Evolutionary conservation across 2,888 invertebrate genomes (phyloP), one percentile per base, ranked within the genome.

Genomic region (Julus scanicus): DNA sequence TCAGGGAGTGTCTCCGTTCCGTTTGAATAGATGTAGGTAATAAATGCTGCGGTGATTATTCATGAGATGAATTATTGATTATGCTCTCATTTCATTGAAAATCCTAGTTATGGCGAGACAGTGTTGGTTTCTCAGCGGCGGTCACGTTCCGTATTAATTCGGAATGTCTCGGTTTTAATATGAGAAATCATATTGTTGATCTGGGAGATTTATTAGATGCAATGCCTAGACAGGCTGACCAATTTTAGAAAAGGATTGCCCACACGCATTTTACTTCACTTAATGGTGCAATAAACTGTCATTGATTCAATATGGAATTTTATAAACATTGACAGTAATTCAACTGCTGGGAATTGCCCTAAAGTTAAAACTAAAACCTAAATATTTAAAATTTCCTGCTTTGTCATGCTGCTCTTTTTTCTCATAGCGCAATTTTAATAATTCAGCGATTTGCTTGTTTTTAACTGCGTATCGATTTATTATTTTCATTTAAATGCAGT

Each of bases 401-500:
- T 71, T 29, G 20, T 9, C 29, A 29, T 29, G 71, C 29, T 71
- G 20, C 9, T 9, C 29, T n/a, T 1, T 57, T 57, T 6, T 71
- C 63, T 3, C 29, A 20, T 9, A n/a, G 8, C 20, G 29, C 71
- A 71, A 29, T 29, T 71, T 71, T 20, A 71, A 71, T 71, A 20
- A 71, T 71, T 29, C 71, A 11, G 20, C 71, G 71, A 29, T 71
- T 71, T 71, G 29, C 20, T 71, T 71, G 71, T 71, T 71, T 44
- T 71, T 71, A 29, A 20, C 71, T 71, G 0, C 29, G 20, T 71
- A 71, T 71, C 71, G 71, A 71, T 71, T 71, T 71, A 71, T 71
- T 71, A 71, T 29, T 71, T 71, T 29, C 71, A n/a, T 71, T 71
- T 29, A 71, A 71, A 71, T 29, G 71, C 71, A 71, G 71, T 6